A percentile compares a stretch with the other conserved stretches of the same genome.
Conservation (phyloP, 1,140 invertebrate genomes). For the Ceratosolen fusciceps region DNA sequence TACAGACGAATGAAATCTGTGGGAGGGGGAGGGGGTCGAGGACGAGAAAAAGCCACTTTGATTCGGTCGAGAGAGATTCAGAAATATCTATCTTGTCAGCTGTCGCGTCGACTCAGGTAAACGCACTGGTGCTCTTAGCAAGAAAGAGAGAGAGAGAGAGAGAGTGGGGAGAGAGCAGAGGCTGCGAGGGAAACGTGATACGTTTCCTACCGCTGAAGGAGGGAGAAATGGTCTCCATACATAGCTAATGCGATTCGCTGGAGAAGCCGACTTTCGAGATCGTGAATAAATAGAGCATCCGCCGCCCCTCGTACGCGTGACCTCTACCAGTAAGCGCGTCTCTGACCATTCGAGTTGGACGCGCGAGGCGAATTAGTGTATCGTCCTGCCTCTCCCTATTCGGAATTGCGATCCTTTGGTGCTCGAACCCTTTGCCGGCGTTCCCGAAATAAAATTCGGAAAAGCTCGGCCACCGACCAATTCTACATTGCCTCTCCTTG, state of each 20-base stretch:
- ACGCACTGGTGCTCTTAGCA: background rate
- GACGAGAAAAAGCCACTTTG: background rate
- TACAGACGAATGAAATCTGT: background rate
- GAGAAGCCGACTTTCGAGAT: background rate
- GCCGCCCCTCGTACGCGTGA: background rate
- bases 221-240: constrained; percentile 4
- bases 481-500: too few species aligned
- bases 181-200: background rate
- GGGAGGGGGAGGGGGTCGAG: too few species aligned
- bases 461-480: too few species aligned
- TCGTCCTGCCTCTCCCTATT: background rate
- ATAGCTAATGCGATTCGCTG: constrained; percentile 3
- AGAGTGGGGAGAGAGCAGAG: too few species aligned
- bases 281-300: constrained; percentile 33
- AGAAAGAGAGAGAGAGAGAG: constrained; percentile 4
- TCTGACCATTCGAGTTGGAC: background rate
- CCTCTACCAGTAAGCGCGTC: background rate
- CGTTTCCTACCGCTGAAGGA: background rate
- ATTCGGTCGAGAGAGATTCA: background rate
- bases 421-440: too few species aligned
- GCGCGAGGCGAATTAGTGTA: background rate
- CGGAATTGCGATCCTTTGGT: background rate
- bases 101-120: background rate
- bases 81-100: constrained; percentile 18
- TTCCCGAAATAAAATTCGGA: too few species aligned